Evolutionary conservation across 2,113 vertebrate genomes (phyloP).

Genomic region (Nesogale talazaci): DNA sequence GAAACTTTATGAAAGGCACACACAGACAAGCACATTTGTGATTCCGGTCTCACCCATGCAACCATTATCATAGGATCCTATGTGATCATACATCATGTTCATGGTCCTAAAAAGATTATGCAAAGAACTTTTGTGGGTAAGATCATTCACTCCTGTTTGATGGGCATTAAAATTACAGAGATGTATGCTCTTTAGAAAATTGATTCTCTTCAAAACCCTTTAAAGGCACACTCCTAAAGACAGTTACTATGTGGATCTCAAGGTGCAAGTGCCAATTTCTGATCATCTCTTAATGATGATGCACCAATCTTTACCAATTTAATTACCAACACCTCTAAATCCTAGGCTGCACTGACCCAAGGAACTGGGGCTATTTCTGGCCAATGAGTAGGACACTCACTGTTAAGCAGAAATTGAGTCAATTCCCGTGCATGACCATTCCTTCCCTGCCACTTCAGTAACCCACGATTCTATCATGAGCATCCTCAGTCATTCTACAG

Average conservation of each 20-base stretch:
- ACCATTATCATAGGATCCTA: background rate
- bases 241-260: conserved; percentile 31
- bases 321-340: conserved; percentile 31
- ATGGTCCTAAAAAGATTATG: conserved; percentile 1
- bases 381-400: background rate
- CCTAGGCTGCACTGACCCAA: background rate
- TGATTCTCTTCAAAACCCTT: conserved; percentile 39
- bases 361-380: conserved; percentile 6
- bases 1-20: background rate
- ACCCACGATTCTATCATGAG: background rate
- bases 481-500: background rate
- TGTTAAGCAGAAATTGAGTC: background rate
- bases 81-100: background rate
- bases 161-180: conserved; percentile 65
- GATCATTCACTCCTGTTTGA: conserved; percentile 39
- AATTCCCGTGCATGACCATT: background rate
- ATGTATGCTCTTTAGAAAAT: conserved; percentile 11
- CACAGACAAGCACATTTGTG: background rate
- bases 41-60: background rate
- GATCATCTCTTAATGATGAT: conserved; percentile 57
- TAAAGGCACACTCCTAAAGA: conserved; percentile 23
- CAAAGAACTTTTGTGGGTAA: conserved; percentile 17
- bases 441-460: background rate
- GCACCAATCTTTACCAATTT: conserved; percentile 28
- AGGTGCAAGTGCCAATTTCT: conserved; percentile 50